These are phyloP conservation scores for Solen grandis DNA, from an alignment of 1,140 invertebrate genomes.

Conservation along the genomic window DNA sequence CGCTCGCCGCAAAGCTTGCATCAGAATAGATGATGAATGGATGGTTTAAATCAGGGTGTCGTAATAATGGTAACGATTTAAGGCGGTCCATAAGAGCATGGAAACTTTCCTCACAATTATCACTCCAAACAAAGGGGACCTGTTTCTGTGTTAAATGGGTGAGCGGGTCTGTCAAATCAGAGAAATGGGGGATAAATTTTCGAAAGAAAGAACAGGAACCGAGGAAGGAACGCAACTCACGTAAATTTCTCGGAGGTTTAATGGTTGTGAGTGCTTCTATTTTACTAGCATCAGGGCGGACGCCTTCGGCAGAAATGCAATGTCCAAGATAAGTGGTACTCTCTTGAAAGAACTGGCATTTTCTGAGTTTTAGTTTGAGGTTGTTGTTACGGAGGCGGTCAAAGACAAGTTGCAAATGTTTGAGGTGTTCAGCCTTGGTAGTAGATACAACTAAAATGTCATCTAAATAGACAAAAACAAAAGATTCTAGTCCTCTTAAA, in stretches of 20 bases:
- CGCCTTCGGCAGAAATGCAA: not conserved
- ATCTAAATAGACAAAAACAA: too few relatives aligned
- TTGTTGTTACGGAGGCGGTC: not conserved
- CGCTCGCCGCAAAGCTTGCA: not conserved
- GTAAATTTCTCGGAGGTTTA: not conserved
- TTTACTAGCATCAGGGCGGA: not conserved
- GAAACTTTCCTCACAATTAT: not conserved
- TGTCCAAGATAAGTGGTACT: not conserved
- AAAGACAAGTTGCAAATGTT: too few relatives aligned
- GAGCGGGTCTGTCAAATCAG: not conserved
- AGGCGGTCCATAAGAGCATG: not conserved
- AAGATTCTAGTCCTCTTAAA: too few relatives aligned
- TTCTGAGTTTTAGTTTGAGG: not conserved
- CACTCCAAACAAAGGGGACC: not conserved
- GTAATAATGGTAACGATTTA: not conserved
- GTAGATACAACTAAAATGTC: not conserved
- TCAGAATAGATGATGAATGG: not conserved
- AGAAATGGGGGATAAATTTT: not conserved
- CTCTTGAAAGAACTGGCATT: not conserved
- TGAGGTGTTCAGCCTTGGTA: not conserved
- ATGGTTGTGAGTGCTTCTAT: not conserved
- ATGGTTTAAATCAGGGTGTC: not conserved
- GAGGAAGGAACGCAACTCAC: not conserved
- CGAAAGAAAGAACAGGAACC: not conserved
- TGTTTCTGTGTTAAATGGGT: not conserved